Base-by-base conservation (phyloP, 2,113 vertebrate species). In the Campylomormyrus tamandua region DNA sequence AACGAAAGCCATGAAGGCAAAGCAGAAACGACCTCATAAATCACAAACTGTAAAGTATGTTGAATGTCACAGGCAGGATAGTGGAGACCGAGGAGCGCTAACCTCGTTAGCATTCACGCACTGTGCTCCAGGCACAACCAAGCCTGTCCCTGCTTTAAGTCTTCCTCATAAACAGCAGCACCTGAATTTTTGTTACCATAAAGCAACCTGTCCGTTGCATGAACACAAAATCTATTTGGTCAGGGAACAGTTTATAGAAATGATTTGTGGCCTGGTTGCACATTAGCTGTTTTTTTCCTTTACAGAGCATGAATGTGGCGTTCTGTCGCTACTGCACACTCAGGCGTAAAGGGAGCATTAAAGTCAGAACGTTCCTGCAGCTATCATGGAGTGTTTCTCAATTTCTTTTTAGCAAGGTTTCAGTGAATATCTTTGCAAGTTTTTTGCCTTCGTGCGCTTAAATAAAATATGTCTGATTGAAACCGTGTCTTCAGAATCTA, bases 11-110 rank as follows among this genome's bases (percentile, higher is more conserved):
- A 85, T 58, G 52, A 84, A 83, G 39, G 52, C 52, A 48, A 85
- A 85, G 50, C 24, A 11, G 52, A 89, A 84, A 85, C n/a, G n/a
- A 58, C 89, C 35, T 19, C 48, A 89, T 89, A 89, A 89, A 58
- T 89, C 80, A 85, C 80, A 48, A 11, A 58, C 35, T 58, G 80
- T 89, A 85, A 85, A 85, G 56, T 62, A 31, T 62, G 46, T 83
- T 83, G 88, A 56, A 89, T 56, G 88, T 85, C 53, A 89, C 49
- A 50, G 46, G 77, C 80, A 52, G 80, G 49, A 19, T 58, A 45
- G 24, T 0, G 35, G 49, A 52, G 35, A 66, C 8, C n/a, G 19
- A 39, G 86, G 17, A 3, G 19, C 11, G 42, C 53, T 24, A 85
- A 89, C 50, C 52, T 45, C 11, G 42, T 84, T 85, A 85, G 84